These are phyloP conservation scores for Syngnathus floridae DNA, from an alignment of 2,113 vertebrate genomes.

Conservation along the genomic window DNA sequence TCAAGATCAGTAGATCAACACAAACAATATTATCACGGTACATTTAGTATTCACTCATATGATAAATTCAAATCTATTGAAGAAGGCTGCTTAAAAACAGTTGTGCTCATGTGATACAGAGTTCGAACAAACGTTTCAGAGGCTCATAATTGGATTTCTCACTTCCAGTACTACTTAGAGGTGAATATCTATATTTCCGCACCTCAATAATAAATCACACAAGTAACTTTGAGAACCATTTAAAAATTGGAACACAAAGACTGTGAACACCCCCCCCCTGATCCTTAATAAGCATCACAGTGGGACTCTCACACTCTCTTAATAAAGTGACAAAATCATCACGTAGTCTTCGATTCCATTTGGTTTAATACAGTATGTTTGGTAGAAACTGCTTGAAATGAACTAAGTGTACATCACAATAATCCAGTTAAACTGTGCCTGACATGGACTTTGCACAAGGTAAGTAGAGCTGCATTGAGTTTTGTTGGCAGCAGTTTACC, in stretches of 20 bases:
- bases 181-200: constrained; percentile 6
- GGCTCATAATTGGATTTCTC: constrained; percentile 47
- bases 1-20: not conserved
- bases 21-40: not conserved
- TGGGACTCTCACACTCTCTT: constrained; percentile 29
- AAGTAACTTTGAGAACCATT: not conserved
- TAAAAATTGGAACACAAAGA: not conserved
- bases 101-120: not conserved
- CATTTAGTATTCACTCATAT: not conserved
- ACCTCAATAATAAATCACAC: constrained; percentile 1
- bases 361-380: not conserved
- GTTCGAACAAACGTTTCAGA: not conserved
- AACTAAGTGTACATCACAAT: not conserved
- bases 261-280: constrained; percentile 44
- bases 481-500: not conserved
- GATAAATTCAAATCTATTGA: not conserved
- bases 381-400: not conserved
- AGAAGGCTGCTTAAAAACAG: not conserved
- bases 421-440: not conserved
- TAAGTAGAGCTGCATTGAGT: not conserved
- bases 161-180: constrained; percentile 18
- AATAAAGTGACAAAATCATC: not conserved
- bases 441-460: not conserved
- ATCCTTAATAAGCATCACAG: constrained; percentile 13
- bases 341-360: not conserved